A percentile compares a stretch with the other conserved stretches of the same genome.
phyloP scores from a whole-genome alignment of 2,797 vertebrate genomes.

The Coracias cyanogaster region DNA sequence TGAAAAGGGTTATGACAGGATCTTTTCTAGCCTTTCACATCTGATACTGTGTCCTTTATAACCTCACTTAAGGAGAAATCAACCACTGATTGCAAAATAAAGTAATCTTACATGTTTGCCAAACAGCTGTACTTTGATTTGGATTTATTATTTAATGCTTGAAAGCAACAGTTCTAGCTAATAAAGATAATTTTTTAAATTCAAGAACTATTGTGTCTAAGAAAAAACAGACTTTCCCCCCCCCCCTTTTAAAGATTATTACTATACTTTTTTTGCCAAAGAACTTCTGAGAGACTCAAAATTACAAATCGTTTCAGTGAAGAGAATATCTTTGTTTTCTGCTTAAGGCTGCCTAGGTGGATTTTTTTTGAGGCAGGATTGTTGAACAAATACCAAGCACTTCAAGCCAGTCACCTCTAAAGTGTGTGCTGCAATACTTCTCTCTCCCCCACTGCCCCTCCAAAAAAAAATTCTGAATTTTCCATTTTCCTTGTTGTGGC shows the following conservation, averaged over 20 bases:
- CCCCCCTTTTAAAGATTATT: too few relatives aligned
- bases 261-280: neutral
- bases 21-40: neutral
- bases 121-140: neutral
- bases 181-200: neutral
- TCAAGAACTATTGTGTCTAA: neutral
- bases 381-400: neutral
- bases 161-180: neutral
- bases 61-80: neutral
- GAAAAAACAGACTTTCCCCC: too few relatives aligned
- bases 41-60: neutral
- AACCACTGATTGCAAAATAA: neutral
- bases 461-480: neutral
- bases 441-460: too few relatives aligned
- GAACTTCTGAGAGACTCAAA: neutral
- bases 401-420: neutral
- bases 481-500: neutral
- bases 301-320: neutral
- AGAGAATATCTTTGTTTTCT: neutral
- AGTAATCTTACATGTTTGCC: neutral
- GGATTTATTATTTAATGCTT: neutral
- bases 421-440: neutral
- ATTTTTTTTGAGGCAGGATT: neutral
- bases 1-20: neutral
- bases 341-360: neutral